Evolutionary conservation across 1,140 invertebrate species (phyloP).

Genomic region (Laupala kohalensis): DNA sequence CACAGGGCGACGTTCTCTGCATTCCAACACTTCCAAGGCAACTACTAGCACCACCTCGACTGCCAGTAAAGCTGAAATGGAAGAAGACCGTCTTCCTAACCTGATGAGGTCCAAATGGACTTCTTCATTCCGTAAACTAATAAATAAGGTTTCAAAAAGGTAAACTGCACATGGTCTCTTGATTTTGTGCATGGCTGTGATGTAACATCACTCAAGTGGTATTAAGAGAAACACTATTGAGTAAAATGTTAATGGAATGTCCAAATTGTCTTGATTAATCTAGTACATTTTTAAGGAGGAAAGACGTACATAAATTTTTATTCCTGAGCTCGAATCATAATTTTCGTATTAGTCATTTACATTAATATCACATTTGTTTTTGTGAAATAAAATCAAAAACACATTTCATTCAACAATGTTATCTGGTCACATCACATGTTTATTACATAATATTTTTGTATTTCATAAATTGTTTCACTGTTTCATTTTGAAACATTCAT

Average conservation of each 20-base stretch:
- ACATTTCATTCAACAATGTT: neutral
- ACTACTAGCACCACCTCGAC: conserved; percentile 26
- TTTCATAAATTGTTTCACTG: neutral
- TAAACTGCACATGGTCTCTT: neutral
- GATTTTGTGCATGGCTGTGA: neutral
- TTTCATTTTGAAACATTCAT: neutral
- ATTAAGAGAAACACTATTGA: neutral
- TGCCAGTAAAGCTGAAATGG: conserved; percentile 23
- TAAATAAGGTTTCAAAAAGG: conserved; percentile 32
- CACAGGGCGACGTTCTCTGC: conserved; percentile 23
- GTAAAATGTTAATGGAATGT: neutral
- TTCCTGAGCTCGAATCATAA: too few species aligned
- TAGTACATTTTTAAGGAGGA: too few species aligned
- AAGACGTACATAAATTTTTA: too few species aligned
- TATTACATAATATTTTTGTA: neutral
- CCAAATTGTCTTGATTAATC: neutral
- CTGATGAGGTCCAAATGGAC: conserved; percentile 33
- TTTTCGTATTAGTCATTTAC: too few species aligned
- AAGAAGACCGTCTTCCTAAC: conserved; percentile 17
- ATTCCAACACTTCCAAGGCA: conserved; percentile 29
- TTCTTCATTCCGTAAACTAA: conserved; percentile 37
- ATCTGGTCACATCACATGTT: neutral
- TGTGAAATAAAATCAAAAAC: neutral
- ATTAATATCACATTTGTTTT: neutral
- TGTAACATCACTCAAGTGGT: neutral